Conservation (phyloP, 2,888 invertebrate species). For the Cosmopolites sordidus region DNA sequence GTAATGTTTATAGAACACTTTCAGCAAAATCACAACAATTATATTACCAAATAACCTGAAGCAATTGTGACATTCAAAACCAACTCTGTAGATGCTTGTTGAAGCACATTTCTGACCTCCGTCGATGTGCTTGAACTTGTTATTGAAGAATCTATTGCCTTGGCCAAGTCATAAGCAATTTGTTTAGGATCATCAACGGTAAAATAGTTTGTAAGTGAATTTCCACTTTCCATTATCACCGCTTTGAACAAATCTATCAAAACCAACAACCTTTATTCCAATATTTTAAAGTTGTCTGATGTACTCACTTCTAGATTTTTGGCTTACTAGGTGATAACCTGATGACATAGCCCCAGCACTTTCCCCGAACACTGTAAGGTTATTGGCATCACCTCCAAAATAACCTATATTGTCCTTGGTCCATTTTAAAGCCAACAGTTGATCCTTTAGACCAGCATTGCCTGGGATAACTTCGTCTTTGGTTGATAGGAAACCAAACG, state of each 20-base stretch:
- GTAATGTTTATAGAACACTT: background rate
- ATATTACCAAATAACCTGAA: background rate
- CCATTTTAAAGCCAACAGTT: constrained; percentile 27
- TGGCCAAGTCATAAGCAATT: constrained; percentile 26
- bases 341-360: constrained; percentile 31
- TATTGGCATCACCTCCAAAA: constrained; percentile 28
- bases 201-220: constrained; percentile 20
- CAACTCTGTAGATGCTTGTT: constrained; percentile 19
- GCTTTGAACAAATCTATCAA: constrained; percentile 27
- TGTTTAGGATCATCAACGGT: constrained; percentile 18
- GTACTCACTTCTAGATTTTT: constrained; percentile 24
- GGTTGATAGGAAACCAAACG: constrained; percentile 34
- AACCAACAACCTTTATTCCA: too few relatives aligned
- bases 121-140: constrained; percentile 10
- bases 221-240: constrained; percentile 31
- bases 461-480: constrained; percentile 27
- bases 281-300: too few relatives aligned
- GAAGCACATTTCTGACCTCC: constrained; percentile 11
- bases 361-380: constrained; percentile 30
- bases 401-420: constrained; percentile 25
- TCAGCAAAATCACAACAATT: too few relatives aligned
- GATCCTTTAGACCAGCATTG: constrained; percentile 30
- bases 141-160: constrained; percentile 14
- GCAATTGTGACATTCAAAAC: background rate
- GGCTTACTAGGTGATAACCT: constrained; percentile 27